Evolutionary conservation across 2,797 vertebrate species (phyloP).

Genomic region (Cyclura pinguis): DNA sequence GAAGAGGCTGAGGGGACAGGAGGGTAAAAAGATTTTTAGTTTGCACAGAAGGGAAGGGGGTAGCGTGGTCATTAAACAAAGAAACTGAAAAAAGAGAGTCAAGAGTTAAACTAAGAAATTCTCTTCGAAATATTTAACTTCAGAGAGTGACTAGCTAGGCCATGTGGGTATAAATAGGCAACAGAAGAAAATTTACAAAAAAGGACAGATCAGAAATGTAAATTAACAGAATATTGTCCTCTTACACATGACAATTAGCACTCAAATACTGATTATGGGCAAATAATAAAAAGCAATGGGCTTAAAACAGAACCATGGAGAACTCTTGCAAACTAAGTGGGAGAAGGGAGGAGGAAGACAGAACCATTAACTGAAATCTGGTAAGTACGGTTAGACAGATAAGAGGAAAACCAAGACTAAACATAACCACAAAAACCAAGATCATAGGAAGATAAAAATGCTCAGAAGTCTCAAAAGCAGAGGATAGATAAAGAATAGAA

Average conservation of each 20-base stretch:
- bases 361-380: background rate
- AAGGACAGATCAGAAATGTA: background rate
- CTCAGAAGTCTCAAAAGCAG: background rate
- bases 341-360: background rate
- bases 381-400: background rate
- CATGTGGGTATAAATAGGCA: background rate
- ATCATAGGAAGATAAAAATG: background rate
- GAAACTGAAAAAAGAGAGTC: background rate
- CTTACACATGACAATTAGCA: background rate
- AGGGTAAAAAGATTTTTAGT: background rate
- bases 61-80: background rate
- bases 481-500: background rate
- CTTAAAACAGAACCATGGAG: background rate
- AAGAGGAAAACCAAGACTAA: background rate
- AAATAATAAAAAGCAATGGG: background rate
- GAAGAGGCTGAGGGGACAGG: background rate
- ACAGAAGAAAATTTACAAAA: background rate
- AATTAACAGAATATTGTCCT: background rate
- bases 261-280: background rate
- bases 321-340: background rate
- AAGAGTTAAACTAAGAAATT: constrained; percentile 8
- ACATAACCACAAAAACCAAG: background rate
- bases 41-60: background rate
- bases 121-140: background rate
- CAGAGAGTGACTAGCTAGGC: background rate